Conservation (phyloP, 64 coral and sea anemone genomes). For the Pocillopora verrucosa region DNA sequence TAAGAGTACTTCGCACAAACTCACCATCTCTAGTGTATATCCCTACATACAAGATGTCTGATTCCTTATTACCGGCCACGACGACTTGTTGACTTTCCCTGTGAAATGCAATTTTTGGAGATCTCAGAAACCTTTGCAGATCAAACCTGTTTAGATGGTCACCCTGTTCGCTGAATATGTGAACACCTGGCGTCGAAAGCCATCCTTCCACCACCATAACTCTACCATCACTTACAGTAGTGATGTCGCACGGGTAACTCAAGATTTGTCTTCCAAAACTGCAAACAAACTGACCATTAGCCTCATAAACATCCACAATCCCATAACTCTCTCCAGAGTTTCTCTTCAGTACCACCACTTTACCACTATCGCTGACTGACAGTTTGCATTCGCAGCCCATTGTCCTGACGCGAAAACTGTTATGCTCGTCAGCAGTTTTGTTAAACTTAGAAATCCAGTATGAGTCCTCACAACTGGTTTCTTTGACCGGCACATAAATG, state of each 20-base stretch:
- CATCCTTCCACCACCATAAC: conserved; percentile 20
- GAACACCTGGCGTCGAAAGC: neutral
- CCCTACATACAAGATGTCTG: neutral
- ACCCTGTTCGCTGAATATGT: conserved; percentile 20
- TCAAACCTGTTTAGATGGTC: neutral
- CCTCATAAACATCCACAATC: conserved; percentile 12
- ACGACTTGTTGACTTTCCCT: conserved; percentile 9
- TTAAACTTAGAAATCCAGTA: neutral
- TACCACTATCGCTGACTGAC: conserved; percentile 9
- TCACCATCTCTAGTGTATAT: conserved; percentile 31
- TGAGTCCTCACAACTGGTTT: neutral
- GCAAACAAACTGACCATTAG: conserved; percentile 23
- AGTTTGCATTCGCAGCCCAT: neutral
- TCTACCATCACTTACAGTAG: neutral
- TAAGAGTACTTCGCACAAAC: neutral
- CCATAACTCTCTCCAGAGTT: neutral
- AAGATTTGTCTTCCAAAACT: conserved; percentile 15
- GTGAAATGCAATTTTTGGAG: conserved; percentile 17
- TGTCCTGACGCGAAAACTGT: neutral
- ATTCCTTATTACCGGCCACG: neutral
- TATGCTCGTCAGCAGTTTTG: neutral
- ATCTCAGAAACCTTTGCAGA: neutral
- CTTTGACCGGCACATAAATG: conserved; percentile 7
- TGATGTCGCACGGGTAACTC: neutral
- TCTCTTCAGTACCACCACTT: conserved; percentile 14